Conservation (phyloP, 2,888 invertebrate genomes). For the Drosophila anomalata region DNA sequence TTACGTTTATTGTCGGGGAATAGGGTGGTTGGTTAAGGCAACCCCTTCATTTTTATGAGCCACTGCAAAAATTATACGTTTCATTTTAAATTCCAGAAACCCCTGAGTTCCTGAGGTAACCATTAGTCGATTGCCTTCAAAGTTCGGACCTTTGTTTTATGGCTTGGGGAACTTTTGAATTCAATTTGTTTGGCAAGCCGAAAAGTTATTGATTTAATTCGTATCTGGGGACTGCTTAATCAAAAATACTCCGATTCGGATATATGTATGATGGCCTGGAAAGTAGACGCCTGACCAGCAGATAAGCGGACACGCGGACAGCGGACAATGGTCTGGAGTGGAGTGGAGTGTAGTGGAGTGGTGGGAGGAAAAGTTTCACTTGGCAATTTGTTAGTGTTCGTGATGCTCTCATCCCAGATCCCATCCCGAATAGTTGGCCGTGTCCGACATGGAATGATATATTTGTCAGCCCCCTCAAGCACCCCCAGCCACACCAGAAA, state of each 20-base stretch:
- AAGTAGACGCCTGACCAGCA: too few species aligned
- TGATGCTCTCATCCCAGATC: constrained; percentile 20
- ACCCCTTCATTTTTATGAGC: constrained; percentile 22
- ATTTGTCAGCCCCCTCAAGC: background rate
- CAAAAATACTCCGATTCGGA: constrained; percentile 56
- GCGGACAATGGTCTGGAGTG: too few species aligned
- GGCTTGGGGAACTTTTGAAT: constrained; percentile 59
- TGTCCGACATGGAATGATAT: background rate
- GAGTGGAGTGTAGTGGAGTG: too few species aligned
- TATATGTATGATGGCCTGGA: constrained; percentile 12
- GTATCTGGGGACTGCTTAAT: constrained; percentile 77
- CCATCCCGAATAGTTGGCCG: background rate
- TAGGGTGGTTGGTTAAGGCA: constrained; percentile 6
- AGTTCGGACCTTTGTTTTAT: constrained; percentile 31
- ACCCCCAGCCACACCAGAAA: background rate
- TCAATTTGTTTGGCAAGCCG: constrained; percentile 71
- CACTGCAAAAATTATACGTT: background rate
- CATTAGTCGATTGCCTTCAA: constrained; percentile 15
- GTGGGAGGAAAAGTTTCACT: constrained; percentile 18
- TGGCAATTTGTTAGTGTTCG: constrained; percentile 59
- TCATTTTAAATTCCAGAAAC: background rate
- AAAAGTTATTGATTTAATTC: constrained; percentile 76
- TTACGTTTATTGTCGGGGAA: constrained; percentile 66
- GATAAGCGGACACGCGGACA: too few species aligned
- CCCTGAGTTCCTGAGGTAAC: constrained; percentile 1